A percentile compares a stretch with the other conserved stretches of the same genome.
Conservation (phyloP, 2,888 invertebrate genomes). For the Sphinx pinastri region DNA sequence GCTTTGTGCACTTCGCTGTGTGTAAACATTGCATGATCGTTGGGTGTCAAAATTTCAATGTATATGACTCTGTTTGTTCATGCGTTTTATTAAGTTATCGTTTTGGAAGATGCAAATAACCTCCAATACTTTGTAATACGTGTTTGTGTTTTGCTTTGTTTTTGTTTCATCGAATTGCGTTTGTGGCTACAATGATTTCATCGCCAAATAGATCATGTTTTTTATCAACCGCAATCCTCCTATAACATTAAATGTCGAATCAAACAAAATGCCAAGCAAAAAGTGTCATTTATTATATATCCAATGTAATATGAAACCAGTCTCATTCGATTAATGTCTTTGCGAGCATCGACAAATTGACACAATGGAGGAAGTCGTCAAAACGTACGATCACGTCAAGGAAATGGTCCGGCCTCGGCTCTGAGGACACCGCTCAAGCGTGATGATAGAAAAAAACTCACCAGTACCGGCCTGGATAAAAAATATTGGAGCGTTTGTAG, state of each 20-base stretch:
- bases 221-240: background rate
- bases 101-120: background rate
- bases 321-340: conserved; percentile 14
- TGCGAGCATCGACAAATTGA: background rate
- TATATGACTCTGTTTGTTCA: background rate
- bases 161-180: background rate
- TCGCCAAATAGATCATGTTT: background rate
- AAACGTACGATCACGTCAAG: conserved; percentile 51
- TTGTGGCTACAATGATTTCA: background rate
- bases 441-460: conserved; percentile 51
- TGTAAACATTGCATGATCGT: background rate
- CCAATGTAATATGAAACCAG: conserved; percentile 19
- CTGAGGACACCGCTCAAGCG: conserved; percentile 62
- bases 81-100: background rate
- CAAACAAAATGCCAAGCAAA: background rate
- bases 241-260: background rate
- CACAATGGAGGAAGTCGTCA: conserved; percentile 45
- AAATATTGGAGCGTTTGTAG: background rate
- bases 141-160: background rate
- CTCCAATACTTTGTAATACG: no score
- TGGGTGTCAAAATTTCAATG: background rate
- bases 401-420: conserved; percentile 57
- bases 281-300: conserved; percentile 4
- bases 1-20: background rate
- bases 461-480: conserved; percentile 17